Base-by-base conservation (phyloP, 2,113 vertebrate species). In the Cyanoderma ruficeps region DNA sequence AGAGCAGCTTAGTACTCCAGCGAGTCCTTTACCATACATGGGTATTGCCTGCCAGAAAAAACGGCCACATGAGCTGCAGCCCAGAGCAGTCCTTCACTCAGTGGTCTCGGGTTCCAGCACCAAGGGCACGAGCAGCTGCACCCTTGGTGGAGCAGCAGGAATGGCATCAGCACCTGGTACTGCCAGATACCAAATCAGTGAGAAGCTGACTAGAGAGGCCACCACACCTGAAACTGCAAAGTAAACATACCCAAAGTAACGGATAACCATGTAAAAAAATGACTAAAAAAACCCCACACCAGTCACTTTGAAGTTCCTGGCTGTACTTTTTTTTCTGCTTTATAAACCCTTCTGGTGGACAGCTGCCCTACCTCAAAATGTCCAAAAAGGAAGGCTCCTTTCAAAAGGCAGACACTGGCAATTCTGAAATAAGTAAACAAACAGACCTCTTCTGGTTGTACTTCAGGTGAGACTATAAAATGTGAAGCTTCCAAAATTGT, bases 1-100 rank as follows among this genome's bases (percentile, higher is more conserved):
- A 47, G 77, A 85, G 84, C 84, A 92, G 90, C 76, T 9, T 7
- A 85, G 28, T 42, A 56, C 79, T 77, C 78, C 64, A 90, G 83
- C 2, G 5, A 92, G 87, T 67, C 83, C 89, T 75, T 95, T 87
- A 90, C 95, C 95, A 95, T 94, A 93, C 76, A 97, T 81, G 95
- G 96, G 47, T 55, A 83, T 41, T 64, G 91, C 44, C 80, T 90
- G 72, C 83, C 75, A 90, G 72, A 93, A 96, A 94, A 90, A 42
- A 67, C 13, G n/a, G 72, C 72, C 68, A 83, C 31, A 1, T n/a
- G 83, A 89, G 64, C 83, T 81, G 80, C 56, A 87, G 60, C 76
- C 24, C 47, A 93, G 49, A 88, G 59, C 5, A 15, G 8, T 42
- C 69, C 83, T 71, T 50, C 75, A 46, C 50, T 94, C 35, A 47